Conservation (phyloP, 1,140 invertebrate genomes). For the Hirudo medicinalis region DNA sequence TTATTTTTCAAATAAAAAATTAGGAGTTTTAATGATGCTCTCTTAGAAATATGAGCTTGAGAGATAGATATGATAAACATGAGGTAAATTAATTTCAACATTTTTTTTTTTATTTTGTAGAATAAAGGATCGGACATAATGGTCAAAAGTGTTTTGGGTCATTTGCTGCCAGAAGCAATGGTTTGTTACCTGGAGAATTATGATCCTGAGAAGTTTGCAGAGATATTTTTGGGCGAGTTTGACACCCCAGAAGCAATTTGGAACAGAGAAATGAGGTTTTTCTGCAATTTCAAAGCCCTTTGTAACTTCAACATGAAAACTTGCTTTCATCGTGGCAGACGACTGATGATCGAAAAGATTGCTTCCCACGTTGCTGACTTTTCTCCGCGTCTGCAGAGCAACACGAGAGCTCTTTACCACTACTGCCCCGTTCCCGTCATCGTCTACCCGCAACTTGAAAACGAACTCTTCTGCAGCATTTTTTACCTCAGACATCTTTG, state of each 20-base stretch:
- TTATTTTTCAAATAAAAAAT: too few relatives aligned
- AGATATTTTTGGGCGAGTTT: constrained; percentile 97
- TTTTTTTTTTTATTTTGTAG: constrained; percentile 26
- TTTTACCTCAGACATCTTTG: constrained; percentile 94
- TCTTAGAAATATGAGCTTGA: too few relatives aligned
- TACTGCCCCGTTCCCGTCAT: constrained; percentile 92
- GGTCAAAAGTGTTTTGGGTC: constrained; percentile 57
- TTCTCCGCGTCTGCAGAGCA: constrained; percentile 75
- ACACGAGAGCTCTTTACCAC: constrained; percentile 85
- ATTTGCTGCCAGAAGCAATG: constrained; percentile 94
- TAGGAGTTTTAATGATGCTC: too few relatives aligned
- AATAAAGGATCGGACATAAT: constrained; percentile 38
- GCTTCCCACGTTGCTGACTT: constrained; percentile 93
- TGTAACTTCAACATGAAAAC: neutral
- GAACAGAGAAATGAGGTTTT: constrained; percentile 49
- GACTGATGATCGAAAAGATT: constrained; percentile 88
- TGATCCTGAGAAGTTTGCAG: constrained; percentile 91
- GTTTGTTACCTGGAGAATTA: constrained; percentile 97
- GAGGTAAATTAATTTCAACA: neutral
- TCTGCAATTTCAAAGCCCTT: constrained; percentile 26
- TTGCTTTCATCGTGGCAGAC: constrained; percentile 41
- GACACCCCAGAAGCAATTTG: constrained; percentile 93
- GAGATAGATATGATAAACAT: neutral
- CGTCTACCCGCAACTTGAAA: constrained; percentile 82
- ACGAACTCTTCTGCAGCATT: constrained; percentile 96